Conservation (phyloP, 2,797 vertebrate species). For the Catostomus latipinnis region DNA sequence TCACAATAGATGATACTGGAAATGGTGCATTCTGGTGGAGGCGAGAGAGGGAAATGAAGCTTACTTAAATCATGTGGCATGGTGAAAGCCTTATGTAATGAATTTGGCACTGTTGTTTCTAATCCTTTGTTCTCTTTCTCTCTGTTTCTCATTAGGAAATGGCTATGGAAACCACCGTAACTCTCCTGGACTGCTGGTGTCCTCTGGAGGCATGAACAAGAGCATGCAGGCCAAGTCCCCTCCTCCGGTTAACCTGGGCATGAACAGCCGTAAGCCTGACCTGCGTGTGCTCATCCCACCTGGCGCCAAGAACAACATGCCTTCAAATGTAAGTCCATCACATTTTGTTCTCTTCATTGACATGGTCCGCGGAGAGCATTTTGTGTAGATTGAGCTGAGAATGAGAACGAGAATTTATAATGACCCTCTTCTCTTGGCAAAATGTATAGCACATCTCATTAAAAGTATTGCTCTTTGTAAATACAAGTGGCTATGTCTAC, state of each 20-base stretch:
- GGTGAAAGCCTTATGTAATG: constrained; percentile 52
- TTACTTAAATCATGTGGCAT: constrained; percentile 46
- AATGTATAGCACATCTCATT: too few species aligned
- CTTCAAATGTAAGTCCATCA: constrained; percentile 88
- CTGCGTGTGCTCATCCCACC: constrained; percentile 97
- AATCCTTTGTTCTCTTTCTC: constrained; percentile 23
- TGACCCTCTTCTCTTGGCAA: too few species aligned
- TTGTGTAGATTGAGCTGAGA: too few species aligned
- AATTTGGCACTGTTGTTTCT: constrained; percentile 39
- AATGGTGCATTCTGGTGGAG: constrained; percentile 53
- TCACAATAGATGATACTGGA: constrained; percentile 56
- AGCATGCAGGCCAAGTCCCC: constrained; percentile 98
- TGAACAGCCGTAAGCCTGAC: constrained; percentile 98
- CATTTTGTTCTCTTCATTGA: not conserved
- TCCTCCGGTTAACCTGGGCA: constrained; percentile 96
- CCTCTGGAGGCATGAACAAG: constrained; percentile 97
- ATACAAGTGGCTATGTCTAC: too few species aligned
- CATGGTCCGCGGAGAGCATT: too few species aligned
- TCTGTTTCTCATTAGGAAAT: constrained; percentile 81
- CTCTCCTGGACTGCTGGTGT: constrained; percentile 98
- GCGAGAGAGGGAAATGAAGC: constrained; percentile 54
- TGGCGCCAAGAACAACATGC: constrained; percentile 96
- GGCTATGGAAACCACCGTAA: constrained; percentile 97
- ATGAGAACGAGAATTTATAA: too few species aligned
- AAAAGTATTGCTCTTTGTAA: too few species aligned